These are phyloP conservation scores for Ruditapes philippinarum DNA, from an alignment of 1,140 invertebrate genomes.

Conservation along the genomic window DNA sequence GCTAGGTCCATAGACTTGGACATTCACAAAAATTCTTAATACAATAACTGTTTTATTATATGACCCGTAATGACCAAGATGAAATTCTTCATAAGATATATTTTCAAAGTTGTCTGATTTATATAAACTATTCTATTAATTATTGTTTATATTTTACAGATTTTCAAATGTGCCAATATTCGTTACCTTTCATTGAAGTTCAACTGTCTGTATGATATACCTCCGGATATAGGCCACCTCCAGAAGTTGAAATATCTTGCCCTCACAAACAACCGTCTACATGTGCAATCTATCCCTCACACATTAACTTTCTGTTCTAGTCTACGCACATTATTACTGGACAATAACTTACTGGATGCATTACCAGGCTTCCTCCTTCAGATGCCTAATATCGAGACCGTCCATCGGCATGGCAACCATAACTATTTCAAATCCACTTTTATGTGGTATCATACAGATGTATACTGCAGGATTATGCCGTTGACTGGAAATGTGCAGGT, in stretches of 20 bases:
- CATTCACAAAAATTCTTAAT: too few species aligned
- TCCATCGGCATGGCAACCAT: conserved; percentile 88
- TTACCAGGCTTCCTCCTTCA: conserved; percentile 87
- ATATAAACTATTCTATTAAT: too few species aligned
- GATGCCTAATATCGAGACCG: conserved; percentile 86
- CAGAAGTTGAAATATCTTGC: conserved; percentile 86
- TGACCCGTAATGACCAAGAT: too few species aligned
- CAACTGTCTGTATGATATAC: conserved; percentile 87
- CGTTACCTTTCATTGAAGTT: conserved; percentile 87
- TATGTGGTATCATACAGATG: conserved; percentile 88
- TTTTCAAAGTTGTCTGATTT: too few species aligned
- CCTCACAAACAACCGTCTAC: conserved; percentile 88
- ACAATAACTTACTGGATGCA: conserved; percentile 88
- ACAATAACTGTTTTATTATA: too few species aligned
- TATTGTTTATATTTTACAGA: conserved; percentile 81
- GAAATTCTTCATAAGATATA: too few species aligned
- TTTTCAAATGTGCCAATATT: conserved; percentile 87
- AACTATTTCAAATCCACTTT: conserved; percentile 89
- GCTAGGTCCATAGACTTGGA: too few species aligned
- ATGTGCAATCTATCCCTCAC: conserved; percentile 87
- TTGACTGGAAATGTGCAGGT: conserved; percentile 71
- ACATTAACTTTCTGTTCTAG: conserved; percentile 87
- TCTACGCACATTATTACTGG: conserved; percentile 85
- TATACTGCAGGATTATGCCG: conserved; percentile 86
- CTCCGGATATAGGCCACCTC: conserved; percentile 87